These are phyloP conservation scores for Drosophila carrolli DNA, from an alignment of 1,140 invertebrate genomes.

Conservation along the genomic window DNA sequence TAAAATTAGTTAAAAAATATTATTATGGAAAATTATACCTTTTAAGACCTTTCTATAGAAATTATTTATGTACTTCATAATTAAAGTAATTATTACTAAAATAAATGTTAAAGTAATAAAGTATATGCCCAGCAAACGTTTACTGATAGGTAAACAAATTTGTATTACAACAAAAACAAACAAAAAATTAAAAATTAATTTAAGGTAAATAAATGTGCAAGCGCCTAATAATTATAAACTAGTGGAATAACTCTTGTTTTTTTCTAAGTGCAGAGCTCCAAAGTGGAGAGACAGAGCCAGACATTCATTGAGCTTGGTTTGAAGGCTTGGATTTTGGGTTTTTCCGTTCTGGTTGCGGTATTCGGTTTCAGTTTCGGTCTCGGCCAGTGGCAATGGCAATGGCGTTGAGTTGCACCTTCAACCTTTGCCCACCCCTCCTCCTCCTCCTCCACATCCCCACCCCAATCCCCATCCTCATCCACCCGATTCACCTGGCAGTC, in stretches of 20 bases:
- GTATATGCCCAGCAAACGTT: too few relatives aligned
- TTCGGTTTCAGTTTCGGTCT: constrained; percentile 33
- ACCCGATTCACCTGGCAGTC: constrained; percentile 42
- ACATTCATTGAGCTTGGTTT: constrained; percentile 39
- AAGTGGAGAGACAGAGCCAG: constrained; percentile 20
- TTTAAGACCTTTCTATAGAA: too few relatives aligned
- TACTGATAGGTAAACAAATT: too few relatives aligned
- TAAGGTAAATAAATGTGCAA: neutral
- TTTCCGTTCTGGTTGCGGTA: constrained; percentile 32
- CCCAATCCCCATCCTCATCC: constrained; percentile 1
- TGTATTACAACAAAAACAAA: neutral
- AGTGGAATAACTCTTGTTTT: neutral
- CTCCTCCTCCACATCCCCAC: constrained; percentile 9
- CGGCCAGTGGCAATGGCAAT: constrained; percentile 13
- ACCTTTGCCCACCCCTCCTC: constrained; percentile 18
- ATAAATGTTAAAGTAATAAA: too few relatives aligned
- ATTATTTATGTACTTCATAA: too few relatives aligned
- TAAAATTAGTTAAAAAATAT: too few relatives aligned
- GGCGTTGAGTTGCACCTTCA: constrained; percentile 34
- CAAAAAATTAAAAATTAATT: neutral
- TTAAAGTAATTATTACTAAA: too few relatives aligned
- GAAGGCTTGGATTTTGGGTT: constrained; percentile 34
- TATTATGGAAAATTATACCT: too few relatives aligned
- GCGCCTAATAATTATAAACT: neutral
- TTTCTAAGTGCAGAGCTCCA: neutral